Percentiles rank a stretch among this genome's conserved stretches.
phyloP scores from a whole-genome alignment of 64 coral and sea anemone genomes.

The Stylophora pistillata region DNA sequence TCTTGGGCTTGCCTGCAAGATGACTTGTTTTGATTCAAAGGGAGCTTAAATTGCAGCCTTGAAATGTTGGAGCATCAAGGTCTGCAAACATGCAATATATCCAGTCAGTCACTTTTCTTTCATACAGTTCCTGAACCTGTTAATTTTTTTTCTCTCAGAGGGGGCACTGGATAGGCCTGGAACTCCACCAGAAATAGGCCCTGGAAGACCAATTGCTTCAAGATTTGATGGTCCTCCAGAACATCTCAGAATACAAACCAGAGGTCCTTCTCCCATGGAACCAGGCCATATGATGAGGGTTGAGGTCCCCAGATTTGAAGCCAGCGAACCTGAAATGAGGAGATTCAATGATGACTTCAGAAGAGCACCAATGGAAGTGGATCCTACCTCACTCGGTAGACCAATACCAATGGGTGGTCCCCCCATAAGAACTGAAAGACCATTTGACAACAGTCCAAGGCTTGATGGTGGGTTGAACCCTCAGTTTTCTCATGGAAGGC shows the following conservation, averaged over 20 bases:
- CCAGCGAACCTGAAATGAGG: conserved; percentile 3
- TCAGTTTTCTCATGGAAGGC: conserved; percentile 29
- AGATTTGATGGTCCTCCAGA: conserved; percentile 30
- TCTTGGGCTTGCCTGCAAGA: too few relatives aligned
- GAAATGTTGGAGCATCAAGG: too few relatives aligned
- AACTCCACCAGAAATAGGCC: neutral
- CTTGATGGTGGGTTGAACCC: neutral
- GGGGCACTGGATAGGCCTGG: conserved; percentile 36
- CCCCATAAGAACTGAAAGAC: conserved; percentile 13
- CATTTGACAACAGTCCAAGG: conserved; percentile 31
- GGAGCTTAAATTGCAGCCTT: too few relatives aligned
- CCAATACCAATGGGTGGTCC: neutral
- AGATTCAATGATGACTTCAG: conserved; percentile 48
- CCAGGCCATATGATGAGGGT: conserved; percentile 15
- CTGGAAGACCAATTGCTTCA: conserved; percentile 44
- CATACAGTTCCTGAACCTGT: neutral
- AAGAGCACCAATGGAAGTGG: conserved; percentile 29
- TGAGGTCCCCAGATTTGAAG: conserved; percentile 12
- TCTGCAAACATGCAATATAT: too few relatives aligned
- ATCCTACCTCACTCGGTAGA: neutral
- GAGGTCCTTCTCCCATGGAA: conserved; percentile 20
- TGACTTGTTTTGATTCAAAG: too few relatives aligned
- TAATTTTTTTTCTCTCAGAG: neutral
- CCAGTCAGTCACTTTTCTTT: too few relatives aligned
- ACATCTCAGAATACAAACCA: conserved; percentile 9